Percentiles rank a stretch among this genome's conserved stretches.
Evolutionary conservation across 2,888 invertebrate species (phyloP).

Genomic region (Cosmia trapezina): DNA sequence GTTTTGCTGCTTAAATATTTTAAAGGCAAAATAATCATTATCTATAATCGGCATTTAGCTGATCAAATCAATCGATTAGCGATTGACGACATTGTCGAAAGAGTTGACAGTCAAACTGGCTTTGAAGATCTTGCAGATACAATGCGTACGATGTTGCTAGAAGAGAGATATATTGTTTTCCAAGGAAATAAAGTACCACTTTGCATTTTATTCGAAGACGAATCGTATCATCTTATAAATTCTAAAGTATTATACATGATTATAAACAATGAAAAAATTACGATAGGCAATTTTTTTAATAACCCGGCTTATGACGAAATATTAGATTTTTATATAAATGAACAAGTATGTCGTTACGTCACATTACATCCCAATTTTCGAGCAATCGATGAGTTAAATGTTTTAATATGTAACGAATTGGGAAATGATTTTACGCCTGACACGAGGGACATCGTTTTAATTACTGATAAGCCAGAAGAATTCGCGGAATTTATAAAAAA

Average conservation of each 20-base stretch:
- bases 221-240: conserved; percentile 25
- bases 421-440: not conserved
- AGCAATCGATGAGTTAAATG: not conserved
- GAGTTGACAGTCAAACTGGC: conserved; percentile 16
- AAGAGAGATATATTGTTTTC: conserved; percentile 36
- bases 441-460: conserved; percentile 28
- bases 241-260: conserved; percentile 31
- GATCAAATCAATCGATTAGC: not conserved
- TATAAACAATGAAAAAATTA: conserved; percentile 33
- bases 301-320: conserved; percentile 25
- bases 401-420: conserved; percentile 19
- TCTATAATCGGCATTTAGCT: conserved; percentile 9
- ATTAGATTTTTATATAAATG: conserved; percentile 36
- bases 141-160: conserved; percentile 16
- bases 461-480: conserved; percentile 32
- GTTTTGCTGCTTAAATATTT: conserved; percentile 12
- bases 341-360: conserved; percentile 37
- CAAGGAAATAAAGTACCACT: conserved; percentile 34
- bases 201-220: conserved; percentile 3
- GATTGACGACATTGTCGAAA: not conserved
- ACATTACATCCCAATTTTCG: conserved; percentile 14
- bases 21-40: conserved; percentile 38
- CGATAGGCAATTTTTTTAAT: conserved; percentile 32
- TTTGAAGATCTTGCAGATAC: conserved; percentile 26
- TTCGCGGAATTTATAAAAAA: conserved; percentile 20